Conservation (phyloP, 2,888 invertebrate genomes). For the Spilosoma lubricipeda region DNA sequence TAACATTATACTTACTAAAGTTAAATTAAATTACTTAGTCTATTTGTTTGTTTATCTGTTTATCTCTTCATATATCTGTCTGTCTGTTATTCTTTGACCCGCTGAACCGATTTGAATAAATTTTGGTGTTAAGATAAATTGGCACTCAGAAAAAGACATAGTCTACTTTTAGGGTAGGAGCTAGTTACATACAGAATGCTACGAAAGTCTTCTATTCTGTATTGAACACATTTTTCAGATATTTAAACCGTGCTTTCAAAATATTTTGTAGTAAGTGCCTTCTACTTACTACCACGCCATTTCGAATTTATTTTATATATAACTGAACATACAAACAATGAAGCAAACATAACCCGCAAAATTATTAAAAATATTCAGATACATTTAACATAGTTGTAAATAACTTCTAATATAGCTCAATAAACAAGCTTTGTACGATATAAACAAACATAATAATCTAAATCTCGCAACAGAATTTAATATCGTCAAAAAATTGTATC, state of each 20-base stretch:
- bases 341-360: background rate
- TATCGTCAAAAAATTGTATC: background rate
- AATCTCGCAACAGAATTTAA: background rate
- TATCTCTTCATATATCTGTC: too few relatives aligned
- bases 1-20: too few relatives aligned
- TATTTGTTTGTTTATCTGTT: too few relatives aligned
- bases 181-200: too few relatives aligned
- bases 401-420: background rate
- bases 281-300: background rate
- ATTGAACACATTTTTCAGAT: background rate
- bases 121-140: too few relatives aligned
- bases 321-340: background rate
- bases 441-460: background rate
- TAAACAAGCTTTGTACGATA: background rate
- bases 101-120: too few relatives aligned
- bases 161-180: too few relatives aligned
- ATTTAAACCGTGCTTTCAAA: background rate
- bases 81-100: too few relatives aligned
- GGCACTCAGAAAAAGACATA: too few relatives aligned
- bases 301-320: background rate
- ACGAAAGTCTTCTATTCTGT: background rate
- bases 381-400: background rate
- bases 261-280: background rate
- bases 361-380: background rate
- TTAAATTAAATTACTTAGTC: too few relatives aligned